Percentiles rank a stretch among this genome's conserved stretches.
Evolutionary conservation across 1,140 invertebrate species (phyloP).

Genomic region (Eurosta solidaginis): DNA sequence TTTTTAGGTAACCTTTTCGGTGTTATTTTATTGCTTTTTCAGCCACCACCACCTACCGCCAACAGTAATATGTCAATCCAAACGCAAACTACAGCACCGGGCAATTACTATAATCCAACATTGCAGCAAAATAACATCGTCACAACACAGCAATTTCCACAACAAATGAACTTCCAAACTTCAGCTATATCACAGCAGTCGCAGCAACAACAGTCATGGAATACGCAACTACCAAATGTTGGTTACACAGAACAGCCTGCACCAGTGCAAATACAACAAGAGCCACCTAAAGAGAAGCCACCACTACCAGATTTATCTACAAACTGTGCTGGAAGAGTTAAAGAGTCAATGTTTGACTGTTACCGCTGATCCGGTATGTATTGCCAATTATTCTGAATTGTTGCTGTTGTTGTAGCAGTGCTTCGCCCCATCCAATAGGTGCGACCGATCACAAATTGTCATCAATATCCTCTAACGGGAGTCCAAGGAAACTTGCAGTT

Average conservation of each 20-base stretch:
- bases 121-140: constrained; percentile 48
- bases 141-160: constrained; percentile 40
- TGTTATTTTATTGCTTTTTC: background rate
- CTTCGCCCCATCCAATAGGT: background rate
- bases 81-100: constrained; percentile 39
- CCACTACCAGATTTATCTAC: constrained; percentile 81
- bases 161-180: constrained; percentile 45
- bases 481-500: too few species aligned
- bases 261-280: constrained; percentile 55
- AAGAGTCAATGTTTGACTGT: constrained; percentile 67
- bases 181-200: constrained; percentile 42
- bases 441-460: background rate
- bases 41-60: constrained; percentile 32
- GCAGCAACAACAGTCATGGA: constrained; percentile 40
- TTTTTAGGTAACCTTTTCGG: too few species aligned
- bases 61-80: constrained; percentile 39
- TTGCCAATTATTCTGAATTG: background rate
- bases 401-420: too few species aligned
- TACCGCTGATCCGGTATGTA: constrained; percentile 77
- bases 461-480: constrained; percentile 22
- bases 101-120: constrained; percentile 47
- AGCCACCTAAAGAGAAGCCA: constrained; percentile 72
- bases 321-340: constrained; percentile 81
- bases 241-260: constrained; percentile 59
- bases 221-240: constrained; percentile 46